Evolutionary conservation across 2,888 invertebrate genomes (phyloP).

Genomic region (Drosophila paranaensis): DNA sequence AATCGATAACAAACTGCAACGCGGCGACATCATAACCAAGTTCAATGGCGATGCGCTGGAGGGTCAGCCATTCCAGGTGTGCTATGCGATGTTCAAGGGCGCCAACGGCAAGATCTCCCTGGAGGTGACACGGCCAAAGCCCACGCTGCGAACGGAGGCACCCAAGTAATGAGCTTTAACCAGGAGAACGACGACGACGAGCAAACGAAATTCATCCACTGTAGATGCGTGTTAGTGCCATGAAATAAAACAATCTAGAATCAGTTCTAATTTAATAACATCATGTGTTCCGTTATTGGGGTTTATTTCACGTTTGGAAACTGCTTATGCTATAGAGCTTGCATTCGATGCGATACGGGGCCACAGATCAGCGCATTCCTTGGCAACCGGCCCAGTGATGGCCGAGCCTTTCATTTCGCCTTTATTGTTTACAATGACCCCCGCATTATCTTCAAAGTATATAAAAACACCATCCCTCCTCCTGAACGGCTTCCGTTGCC

Average conservation of each 20-base stretch:
- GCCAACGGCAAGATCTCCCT: conserved; percentile 92
- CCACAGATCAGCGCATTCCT: conserved; percentile 99
- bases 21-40: conserved; percentile 95
- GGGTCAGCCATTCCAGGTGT: conserved; percentile 91
- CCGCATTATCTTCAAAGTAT: conserved; percentile 99
- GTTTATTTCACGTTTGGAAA: conserved; percentile 56
- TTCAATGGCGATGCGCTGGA: conserved; percentile 95
- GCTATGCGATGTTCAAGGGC: conserved; percentile 95
- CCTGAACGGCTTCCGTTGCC: conserved; percentile 99
- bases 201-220: conserved; percentile 21
- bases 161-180: conserved; percentile 57
- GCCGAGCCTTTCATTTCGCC: conserved; percentile 99
- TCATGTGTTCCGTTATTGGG: conserved; percentile 68
- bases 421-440: conserved; percentile 99
- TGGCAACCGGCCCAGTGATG: conserved; percentile 99
- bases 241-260: conserved; percentile 56
- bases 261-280: conserved; percentile 70
- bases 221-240: conserved; percentile 26
- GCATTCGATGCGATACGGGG: conserved; percentile 99
- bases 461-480: conserved; percentile 99
- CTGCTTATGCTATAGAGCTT: conserved; percentile 96
- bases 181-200: background rate
- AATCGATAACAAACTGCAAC: conserved; percentile 94
- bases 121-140: conserved; percentile 94
- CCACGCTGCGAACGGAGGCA: conserved; percentile 81